Base-by-base conservation (phyloP, 2,113 vertebrate genomes). In the Peromyscus polionotus region DNA sequence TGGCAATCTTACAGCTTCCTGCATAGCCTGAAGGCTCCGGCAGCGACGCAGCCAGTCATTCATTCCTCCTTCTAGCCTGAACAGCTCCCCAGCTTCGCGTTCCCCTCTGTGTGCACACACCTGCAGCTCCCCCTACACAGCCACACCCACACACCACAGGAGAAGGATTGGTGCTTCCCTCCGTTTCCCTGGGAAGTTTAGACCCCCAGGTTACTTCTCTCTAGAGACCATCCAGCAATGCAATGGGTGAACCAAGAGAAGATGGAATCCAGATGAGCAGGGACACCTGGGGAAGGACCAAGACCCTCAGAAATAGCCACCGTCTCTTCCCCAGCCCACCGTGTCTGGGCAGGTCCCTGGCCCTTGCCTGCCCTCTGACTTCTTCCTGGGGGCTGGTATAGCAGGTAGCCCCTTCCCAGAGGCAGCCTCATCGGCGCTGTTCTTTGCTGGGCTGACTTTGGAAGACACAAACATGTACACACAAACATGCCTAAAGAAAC, bases 81-180 rank as follows among this genome's bases (percentile, higher is more conserved):
- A 33, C 9, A 36, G 36, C 13, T 39, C 57, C 45, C 26, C 9
- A 63, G 36, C 61, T 45, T 65, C n/a, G 12, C 13, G 1, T 8
- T 54, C 28, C 24, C 17, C 17, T 57, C 48, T 45, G 61, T 65
- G 19, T 83, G 57, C 73, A 77, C 75, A 77, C 17, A 51, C 75
- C 45, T 51, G 45, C 7, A 8, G 7, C 24, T 28, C 13, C 17
- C 39, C n/a, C 14, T 26, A 1, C 1, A n/a, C 54, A 70, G 45
- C 24, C 45, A 31, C 65, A 59, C 57, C 3, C 57, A 59, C 13
- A 59, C 57, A 26, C 31, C n/a, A 5, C 0, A 0, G 20, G 42
- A 77, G 76, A 20, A 1, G 0, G 36, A 31, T 16, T 20, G 81
- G 2, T 61, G 7, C 6, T 28, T 36, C 26, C 19, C 6, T 48